Evolutionary conservation across 2,888 invertebrate genomes (phyloP), one percentile per base, ranked within the genome.

Genomic region (Volucella inflata): DNA sequence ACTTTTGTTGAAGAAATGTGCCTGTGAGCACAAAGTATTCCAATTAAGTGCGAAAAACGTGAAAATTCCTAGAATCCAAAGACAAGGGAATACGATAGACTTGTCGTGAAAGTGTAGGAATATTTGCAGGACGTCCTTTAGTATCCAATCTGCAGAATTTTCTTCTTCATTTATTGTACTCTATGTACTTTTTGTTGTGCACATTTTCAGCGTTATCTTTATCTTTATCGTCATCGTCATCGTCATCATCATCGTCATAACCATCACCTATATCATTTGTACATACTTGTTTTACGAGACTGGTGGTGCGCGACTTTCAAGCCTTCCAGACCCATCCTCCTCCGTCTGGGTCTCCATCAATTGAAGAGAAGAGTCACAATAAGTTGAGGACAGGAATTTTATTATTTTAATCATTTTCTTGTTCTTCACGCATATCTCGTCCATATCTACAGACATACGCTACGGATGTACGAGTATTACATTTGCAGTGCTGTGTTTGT

Each of bases 121-220:
- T 30, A 30, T 30, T 30, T 30, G 42, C 40, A 50, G 17, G 65
- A 51, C 65, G n/a, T 40, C 51, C 65, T 40, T 11, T 50, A 17
- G 17, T n/a, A 21, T 65, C 51, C 17, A 50, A 65, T 50, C 51
- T 65, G 51, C 16, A 55, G 8, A 46, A 55, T 14, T 65, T 51
- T 51, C 38, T 21, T 40, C 51, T 65, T 51, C 65, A 42, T 50
- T 65, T 62, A 46, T 30, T 62, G 46, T 50, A 60, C 51, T 71
- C 6, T 30, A n/a, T n/a, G n/a, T n/a, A n/a, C n/a, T 74, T 55
- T 65, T 51, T 51, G 21, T 51, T 65, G 50, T 51, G 51, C 12
- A 38, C 17, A 50, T 64, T 50, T 17, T 64, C 38, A 16, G 17
- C 17, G 48, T 16, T 10, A 10, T n/a, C 44, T 21, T 11, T 30